phyloP scores from a whole-genome alignment of 2,113 vertebrate species.

The Dermatemys mawii region DNA sequence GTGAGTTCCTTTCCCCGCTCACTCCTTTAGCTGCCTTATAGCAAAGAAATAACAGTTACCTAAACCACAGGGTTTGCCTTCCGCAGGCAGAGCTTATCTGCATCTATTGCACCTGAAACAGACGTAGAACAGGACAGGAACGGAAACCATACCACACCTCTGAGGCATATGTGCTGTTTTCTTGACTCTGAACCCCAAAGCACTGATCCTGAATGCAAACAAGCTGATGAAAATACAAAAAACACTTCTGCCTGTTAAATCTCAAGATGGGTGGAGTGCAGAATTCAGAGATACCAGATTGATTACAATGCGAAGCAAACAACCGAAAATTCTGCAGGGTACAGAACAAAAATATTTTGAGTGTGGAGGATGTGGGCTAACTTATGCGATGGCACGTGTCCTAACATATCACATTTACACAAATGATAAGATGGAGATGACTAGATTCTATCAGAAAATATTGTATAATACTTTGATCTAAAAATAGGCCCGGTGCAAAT shows the following conservation, averaged over 20 bases:
- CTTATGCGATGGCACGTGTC: slow-evolving; percentile 13
- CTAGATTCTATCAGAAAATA: slow-evolving; percentile 31
- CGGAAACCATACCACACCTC: slow-evolving; percentile 62
- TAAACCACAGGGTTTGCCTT: slow-evolving; percentile 74
- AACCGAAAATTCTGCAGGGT: slow-evolving; percentile 25
- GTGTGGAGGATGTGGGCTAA: slow-evolving; percentile 47
- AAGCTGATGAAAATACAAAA: slow-evolving; percentile 37
- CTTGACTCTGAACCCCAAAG: slow-evolving; percentile 14
- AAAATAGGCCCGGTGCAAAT: background rate
- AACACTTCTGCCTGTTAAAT: slow-evolving; percentile 33
- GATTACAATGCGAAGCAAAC: slow-evolving; percentile 42
- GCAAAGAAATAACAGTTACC: slow-evolving; percentile 63
- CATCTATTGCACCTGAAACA: slow-evolving; percentile 50
- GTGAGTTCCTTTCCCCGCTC: slow-evolving; percentile 27
- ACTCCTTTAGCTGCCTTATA: slow-evolving; percentile 14
- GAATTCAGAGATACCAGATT: slow-evolving; percentile 47
- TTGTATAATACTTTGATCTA: slow-evolving; percentile 1
- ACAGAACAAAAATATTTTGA: slow-evolving; percentile 64
- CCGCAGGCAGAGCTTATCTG: slow-evolving; percentile 70
- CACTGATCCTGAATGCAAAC: slow-evolving; percentile 25
- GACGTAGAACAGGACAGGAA: slow-evolving; percentile 57
- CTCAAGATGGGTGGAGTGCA: slow-evolving; percentile 52
- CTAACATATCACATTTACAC: background rate
- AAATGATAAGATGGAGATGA: background rate
- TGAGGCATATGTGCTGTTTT: slow-evolving; percentile 45